Evolutionary conservation across 2,797 vertebrate genomes (phyloP).

Genomic region (Holocentrus rufus): DNA sequence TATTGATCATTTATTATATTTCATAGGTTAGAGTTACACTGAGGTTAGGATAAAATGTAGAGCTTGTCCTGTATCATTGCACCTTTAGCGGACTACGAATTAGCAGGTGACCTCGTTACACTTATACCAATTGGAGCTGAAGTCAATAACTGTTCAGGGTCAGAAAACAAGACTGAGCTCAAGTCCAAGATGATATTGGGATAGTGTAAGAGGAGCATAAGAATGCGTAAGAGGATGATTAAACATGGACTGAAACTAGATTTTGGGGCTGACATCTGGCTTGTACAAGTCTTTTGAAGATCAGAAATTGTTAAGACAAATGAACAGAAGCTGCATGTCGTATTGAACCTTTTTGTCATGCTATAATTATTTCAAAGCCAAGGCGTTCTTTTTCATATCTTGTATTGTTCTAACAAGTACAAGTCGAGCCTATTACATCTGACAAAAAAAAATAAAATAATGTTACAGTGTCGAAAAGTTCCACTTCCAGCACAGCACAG

Average conservation of each 20-base stretch:
- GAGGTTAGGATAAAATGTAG: too few relatives aligned
- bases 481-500: conserved; percentile 26
- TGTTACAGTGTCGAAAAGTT: conserved; percentile 31
- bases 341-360: neutral
- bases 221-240: conserved; percentile 4
- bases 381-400: conserved; percentile 17
- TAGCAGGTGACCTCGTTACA: too few relatives aligned
- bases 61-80: too few relatives aligned
- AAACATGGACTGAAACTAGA: conserved; percentile 8
- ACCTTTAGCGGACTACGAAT: too few relatives aligned
- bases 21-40: too few relatives aligned
- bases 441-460: conserved; percentile 28
- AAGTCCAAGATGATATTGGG: too few relatives aligned
- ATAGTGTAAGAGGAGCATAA: too few relatives aligned
- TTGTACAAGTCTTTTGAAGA: conserved; percentile 21
- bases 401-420: conserved; percentile 21
- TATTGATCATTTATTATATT: too few relatives aligned
- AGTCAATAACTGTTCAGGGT: too few relatives aligned
- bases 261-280: neutral
- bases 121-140: too few relatives aligned
- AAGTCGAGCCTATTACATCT: conserved; percentile 47
- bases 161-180: too few relatives aligned
- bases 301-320: conserved; percentile 3
- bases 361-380: neutral
- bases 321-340: conserved; percentile 2